Percentiles rank a stretch among this genome's conserved stretches.
Conservation (phyloP, 2,797 vertebrate species). For the Gadopsis bispinosus region DNA sequence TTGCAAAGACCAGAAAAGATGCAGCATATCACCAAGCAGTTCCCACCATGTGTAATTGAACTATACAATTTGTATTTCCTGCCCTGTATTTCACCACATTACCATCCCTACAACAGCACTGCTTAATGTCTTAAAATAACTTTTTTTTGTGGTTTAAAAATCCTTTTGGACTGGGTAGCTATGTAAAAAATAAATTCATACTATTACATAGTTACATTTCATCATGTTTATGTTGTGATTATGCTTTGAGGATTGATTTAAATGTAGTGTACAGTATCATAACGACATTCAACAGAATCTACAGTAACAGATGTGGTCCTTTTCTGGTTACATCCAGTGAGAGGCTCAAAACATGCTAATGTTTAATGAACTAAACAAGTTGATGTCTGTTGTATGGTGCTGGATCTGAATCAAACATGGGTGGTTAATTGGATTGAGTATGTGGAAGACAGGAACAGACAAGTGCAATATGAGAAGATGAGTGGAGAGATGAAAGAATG, state of each 20-base stretch:
- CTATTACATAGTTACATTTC: too few relatives aligned
- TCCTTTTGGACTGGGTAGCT: background rate
- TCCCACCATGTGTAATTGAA: background rate
- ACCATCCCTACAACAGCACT: background rate
- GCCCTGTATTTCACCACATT: constrained; percentile 15
- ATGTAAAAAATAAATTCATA: background rate
- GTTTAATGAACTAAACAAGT: constrained; percentile 10
- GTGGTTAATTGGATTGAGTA: constrained; percentile 46
- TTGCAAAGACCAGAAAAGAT: background rate
- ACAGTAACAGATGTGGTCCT: background rate
- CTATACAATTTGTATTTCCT: background rate
- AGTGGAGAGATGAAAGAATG: constrained; percentile 49
- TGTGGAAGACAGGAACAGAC: constrained; percentile 54
- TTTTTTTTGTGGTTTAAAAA: background rate
- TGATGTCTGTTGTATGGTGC: background rate
- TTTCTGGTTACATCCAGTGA: background rate
- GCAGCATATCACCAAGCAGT: background rate
- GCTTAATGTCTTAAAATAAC: constrained; percentile 1
- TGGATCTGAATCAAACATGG: constrained; percentile 33
- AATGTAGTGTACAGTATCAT: constrained; percentile 8
- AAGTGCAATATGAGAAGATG: constrained; percentile 76
- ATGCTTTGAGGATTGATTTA: too few relatives aligned
- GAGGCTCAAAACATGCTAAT: constrained; percentile 4
- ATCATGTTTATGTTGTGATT: too few relatives aligned
- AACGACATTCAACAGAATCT: constrained; percentile 25